These are phyloP conservation scores for Telmatherina bonti DNA, from an alignment of 2,797 vertebrate species.

Conservation along the genomic window DNA sequence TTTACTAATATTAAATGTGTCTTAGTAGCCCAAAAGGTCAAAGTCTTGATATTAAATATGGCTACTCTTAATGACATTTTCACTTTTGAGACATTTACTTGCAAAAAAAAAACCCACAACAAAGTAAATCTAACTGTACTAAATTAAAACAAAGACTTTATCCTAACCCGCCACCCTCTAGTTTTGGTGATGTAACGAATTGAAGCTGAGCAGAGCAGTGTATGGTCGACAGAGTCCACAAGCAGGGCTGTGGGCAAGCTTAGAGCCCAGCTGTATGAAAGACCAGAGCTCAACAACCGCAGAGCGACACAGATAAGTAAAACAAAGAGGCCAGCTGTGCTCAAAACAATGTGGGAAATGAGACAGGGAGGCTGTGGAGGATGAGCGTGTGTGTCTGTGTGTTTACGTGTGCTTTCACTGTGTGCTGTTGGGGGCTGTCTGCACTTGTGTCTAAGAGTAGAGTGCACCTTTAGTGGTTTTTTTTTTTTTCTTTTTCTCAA, in stretches of 20 bases:
- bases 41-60: no score
- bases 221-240: conserved; percentile 40
- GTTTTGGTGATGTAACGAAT: conserved; percentile 42
- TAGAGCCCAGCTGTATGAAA: conserved; percentile 55
- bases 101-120: background rate
- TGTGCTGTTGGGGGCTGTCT: conserved; percentile 10
- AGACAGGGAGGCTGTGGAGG: conserved; percentile 51
- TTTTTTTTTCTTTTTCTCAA: background rate
- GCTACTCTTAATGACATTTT: no score
- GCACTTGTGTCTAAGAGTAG: conserved; percentile 31
- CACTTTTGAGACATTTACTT: background rate
- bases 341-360: conserved; percentile 68
- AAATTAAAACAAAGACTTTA: conserved; percentile 3
- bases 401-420: conserved; percentile 30
- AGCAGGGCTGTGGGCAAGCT: conserved; percentile 51
- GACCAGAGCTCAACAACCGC: conserved; percentile 59
- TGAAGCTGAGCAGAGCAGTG: conserved; percentile 36
- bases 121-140: conserved; percentile 4
- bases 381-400: conserved; percentile 43
- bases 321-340: conserved; percentile 81
- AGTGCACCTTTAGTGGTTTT: background rate
- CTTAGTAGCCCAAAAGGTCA: no score
- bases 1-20: background rate
- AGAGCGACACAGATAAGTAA: conserved; percentile 74
- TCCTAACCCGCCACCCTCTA: conserved; percentile 34